These are phyloP conservation scores for Megaustenia siamemsis DNA, from an alignment of 2,888 invertebrate genomes.

Conservation along the genomic window DNA sequence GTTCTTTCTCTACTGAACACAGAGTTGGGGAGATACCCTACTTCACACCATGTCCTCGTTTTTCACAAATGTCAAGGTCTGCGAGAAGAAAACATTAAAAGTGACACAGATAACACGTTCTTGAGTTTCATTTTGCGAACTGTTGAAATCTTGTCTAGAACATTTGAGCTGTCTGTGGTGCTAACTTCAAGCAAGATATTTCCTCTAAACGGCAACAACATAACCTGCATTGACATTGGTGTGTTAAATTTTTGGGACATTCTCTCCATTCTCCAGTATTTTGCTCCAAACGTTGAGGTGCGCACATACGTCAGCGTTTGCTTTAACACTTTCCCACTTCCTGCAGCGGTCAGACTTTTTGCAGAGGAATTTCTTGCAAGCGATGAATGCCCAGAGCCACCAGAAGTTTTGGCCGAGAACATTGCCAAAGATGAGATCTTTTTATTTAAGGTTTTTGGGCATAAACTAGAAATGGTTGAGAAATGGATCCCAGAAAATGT, in stretches of 20 bases:
- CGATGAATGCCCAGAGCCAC: background rate
- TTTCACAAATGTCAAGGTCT: slow-evolving; percentile 29
- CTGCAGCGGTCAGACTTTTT: slow-evolving; percentile 16
- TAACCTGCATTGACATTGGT: background rate
- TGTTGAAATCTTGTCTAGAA: background rate
- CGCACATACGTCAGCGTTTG: slow-evolving; percentile 3
- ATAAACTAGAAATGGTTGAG: background rate
- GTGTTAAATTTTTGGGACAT: slow-evolving; percentile 9
- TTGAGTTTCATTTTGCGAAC: background rate
- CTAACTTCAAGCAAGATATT: slow-evolving; percentile 22
- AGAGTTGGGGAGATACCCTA: background rate
- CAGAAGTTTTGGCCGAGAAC: background rate
- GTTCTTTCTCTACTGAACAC: background rate
- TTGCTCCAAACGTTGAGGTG: background rate
- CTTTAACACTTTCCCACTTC: background rate
- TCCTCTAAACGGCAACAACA: background rate
- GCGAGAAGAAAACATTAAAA: background rate
- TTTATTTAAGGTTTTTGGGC: background rate
- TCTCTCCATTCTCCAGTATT: background rate
- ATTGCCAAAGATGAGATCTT: slow-evolving; percentile 3
- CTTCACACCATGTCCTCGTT: slow-evolving; percentile 13
- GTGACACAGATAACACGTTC: background rate
- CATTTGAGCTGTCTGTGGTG: background rate
- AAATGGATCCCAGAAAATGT: background rate
- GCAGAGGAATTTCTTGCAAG: slow-evolving; percentile 12